Percentiles rank a stretch among this genome's conserved stretches.
These are phyloP conservation scores for Periophthalmus magnuspinnatus DNA, from an alignment of 2,797 vertebrate species.

Conservation along the genomic window DNA sequence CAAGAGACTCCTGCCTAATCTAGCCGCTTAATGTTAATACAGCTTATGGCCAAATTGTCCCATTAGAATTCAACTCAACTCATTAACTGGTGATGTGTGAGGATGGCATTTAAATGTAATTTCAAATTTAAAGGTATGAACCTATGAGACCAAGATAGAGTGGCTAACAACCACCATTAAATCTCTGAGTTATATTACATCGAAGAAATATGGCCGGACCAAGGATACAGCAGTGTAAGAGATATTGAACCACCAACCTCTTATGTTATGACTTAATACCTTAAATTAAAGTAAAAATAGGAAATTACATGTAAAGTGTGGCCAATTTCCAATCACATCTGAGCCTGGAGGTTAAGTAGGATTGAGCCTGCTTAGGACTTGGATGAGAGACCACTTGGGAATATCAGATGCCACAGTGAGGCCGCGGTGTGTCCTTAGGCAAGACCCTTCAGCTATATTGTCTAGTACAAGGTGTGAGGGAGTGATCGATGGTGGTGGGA, in stretches of 20 bases:
- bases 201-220: neutral
- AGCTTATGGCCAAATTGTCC: slow-evolving; percentile 15
- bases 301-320: too few species aligned
- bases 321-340: too few species aligned
- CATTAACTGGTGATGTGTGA: slow-evolving; percentile 9
- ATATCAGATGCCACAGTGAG: too few species aligned
- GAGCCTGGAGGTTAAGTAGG: too few species aligned
- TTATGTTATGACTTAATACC: neutral
- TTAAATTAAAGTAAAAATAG: too few species aligned
- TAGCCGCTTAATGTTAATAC: slow-evolving; percentile 52
- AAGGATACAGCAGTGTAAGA: neutral
- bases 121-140: neutral
- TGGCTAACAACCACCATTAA: neutral
- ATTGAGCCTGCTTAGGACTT: too few species aligned
- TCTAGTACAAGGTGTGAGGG: too few species aligned
- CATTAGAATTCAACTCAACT: slow-evolving; percentile 12
- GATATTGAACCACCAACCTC: neutral
- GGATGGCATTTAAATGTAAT: neutral
- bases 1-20: slow-evolving; percentile 45
- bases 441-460: too few species aligned
- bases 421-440: too few species aligned
- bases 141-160: slow-evolving; percentile 1
- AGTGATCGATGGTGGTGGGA: too few species aligned
- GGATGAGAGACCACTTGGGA: too few species aligned
- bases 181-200: neutral